Percentiles rank a stretch among this genome's conserved stretches.
phyloP scores from a whole-genome alignment of 2,113 vertebrate species.

The Procavia capensis region DNA sequence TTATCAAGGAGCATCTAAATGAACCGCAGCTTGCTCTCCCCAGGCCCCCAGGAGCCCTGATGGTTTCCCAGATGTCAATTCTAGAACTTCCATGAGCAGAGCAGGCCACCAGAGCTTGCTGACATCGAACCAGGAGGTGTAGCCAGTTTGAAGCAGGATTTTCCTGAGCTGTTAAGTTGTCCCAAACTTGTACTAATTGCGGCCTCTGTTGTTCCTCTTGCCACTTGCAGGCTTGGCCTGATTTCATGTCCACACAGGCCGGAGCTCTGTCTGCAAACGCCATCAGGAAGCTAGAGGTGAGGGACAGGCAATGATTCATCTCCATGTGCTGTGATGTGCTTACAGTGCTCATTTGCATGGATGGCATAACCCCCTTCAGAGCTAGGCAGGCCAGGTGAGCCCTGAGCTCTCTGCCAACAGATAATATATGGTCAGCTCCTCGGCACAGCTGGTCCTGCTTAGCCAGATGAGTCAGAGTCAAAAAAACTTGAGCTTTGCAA shows the following conservation, averaged over 20 bases:
- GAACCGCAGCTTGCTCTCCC: background rate
- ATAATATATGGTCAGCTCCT: rapidly evolving
- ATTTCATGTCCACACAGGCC: slow-evolving; percentile 8
- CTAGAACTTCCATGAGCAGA: rapidly evolving
- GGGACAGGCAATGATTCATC: background rate
- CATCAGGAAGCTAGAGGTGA: background rate
- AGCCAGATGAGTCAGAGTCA: background rate
- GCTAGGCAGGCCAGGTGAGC: background rate
- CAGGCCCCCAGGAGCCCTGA: background rate
- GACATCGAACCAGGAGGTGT: rapidly evolving
- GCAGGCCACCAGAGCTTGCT: rapidly evolving
- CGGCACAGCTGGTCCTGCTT: background rate
- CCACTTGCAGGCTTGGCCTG: slow-evolving; percentile 14
- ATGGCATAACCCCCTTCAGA: background rate
- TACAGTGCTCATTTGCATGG: background rate
- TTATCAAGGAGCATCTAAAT: background rate
- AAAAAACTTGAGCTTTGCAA: background rate
- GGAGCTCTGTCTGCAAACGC: background rate
- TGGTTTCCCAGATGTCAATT: background rate
- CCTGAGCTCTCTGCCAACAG: background rate
- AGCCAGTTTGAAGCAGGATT: background rate
- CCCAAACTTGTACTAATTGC: background rate
- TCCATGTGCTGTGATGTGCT: background rate
- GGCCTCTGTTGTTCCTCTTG: background rate
- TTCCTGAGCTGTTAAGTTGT: background rate